These are phyloP conservation scores for Tribolium madens DNA, from an alignment of 1,140 invertebrate species.

Conservation along the genomic window DNA sequence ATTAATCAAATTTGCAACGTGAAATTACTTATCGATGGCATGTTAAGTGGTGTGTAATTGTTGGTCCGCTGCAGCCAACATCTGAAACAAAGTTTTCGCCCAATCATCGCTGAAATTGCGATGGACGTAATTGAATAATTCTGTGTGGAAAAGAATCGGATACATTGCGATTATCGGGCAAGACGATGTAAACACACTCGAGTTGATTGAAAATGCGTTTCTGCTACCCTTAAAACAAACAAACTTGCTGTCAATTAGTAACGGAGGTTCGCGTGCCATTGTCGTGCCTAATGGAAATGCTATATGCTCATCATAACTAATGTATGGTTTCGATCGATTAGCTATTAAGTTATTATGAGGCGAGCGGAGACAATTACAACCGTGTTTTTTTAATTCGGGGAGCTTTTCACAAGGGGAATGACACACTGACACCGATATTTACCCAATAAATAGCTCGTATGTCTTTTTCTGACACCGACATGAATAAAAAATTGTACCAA, in stretches of 20 bases:
- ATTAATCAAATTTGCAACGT: constrained; percentile 38
- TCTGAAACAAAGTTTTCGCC: constrained; percentile 40
- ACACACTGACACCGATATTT: not conserved
- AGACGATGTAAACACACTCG: constrained; percentile 50
- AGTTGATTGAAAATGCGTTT: constrained; percentile 50
- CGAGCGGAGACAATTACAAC: constrained; percentile 1
- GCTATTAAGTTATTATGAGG: constrained; percentile 39
- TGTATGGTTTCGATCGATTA: constrained; percentile 35
- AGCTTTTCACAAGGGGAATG: not conserved
- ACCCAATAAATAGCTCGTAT: not conserved
- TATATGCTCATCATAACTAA: constrained; percentile 44
- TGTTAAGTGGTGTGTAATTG: constrained; percentile 38
- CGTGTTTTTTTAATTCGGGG: not conserved
- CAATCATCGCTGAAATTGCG: constrained; percentile 42
- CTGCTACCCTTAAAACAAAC: constrained; percentile 52
- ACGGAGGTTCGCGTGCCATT: constrained; percentile 42
- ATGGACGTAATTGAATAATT: not conserved
- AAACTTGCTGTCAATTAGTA: constrained; percentile 46
- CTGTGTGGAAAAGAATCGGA: not conserved
- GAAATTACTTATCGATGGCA: constrained; percentile 35
- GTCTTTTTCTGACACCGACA: not conserved
- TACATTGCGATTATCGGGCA: constrained; percentile 24
- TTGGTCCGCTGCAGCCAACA: constrained; percentile 17
- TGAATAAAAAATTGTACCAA: not conserved
- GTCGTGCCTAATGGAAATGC: constrained; percentile 40